Percentiles rank a stretch among this genome's conserved stretches.
Evolutionary conservation across 1,140 invertebrate species (phyloP).

Genomic region (Drosophila erecta): DNA sequence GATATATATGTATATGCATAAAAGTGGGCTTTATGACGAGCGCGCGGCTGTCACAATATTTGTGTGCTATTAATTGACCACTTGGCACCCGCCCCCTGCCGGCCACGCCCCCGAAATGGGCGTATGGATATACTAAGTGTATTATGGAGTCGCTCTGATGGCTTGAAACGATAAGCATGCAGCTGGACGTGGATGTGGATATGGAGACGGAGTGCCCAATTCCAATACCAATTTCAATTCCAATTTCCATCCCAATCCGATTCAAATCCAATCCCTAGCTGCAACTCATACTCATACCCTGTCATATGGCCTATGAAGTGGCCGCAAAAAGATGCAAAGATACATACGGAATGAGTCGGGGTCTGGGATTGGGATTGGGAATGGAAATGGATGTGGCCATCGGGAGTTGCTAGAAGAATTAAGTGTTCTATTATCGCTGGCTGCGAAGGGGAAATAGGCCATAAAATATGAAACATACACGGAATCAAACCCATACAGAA

Average conservation of each 20-base stretch:
- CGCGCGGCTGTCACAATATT: slow-evolving; percentile 76
- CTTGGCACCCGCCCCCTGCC: slow-evolving; percentile 58
- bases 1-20: no score
- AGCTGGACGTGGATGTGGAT: background rate
- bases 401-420: slow-evolving; percentile 5
- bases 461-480: background rate
- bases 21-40: slow-evolving; percentile 61
- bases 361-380: background rate
- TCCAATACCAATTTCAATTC: background rate
- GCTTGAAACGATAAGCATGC: slow-evolving; percentile 63
- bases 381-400: background rate
- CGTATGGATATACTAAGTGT: slow-evolving; percentile 56
- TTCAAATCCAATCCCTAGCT: slow-evolving; percentile 1
- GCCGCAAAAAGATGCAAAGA: slow-evolving; percentile 32
- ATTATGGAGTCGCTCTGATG: slow-evolving; percentile 78
- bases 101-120: slow-evolving; percentile 10
- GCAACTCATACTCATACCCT: slow-evolving; percentile 59
- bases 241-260: slow-evolving; percentile 4
- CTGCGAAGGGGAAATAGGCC: background rate
- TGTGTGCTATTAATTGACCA: slow-evolving; percentile 78
- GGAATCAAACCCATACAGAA: background rate
- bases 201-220: slow-evolving; percentile 7
- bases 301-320: slow-evolving; percentile 46
- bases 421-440: slow-evolving; percentile 17
- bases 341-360: slow-evolving; percentile 54